Percentiles rank a stretch among this genome's conserved stretches.
Conservation (phyloP, 2,888 invertebrate genomes). For the Nomada lathburiana region DNA sequence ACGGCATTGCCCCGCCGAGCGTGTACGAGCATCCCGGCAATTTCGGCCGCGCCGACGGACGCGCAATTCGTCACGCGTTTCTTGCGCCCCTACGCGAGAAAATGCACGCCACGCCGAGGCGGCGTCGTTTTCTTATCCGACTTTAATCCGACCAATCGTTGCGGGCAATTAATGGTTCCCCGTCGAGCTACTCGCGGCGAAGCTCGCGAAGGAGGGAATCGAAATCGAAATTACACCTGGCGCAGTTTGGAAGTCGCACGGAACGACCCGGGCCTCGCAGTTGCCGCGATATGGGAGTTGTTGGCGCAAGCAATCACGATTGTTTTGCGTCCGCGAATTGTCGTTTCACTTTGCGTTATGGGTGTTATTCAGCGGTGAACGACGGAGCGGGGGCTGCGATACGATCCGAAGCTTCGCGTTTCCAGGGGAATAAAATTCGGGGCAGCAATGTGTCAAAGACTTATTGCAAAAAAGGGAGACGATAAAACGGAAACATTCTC, state of each 20-base stretch:
- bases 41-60: slow-evolving; percentile 42
- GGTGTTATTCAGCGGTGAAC: too few species aligned
- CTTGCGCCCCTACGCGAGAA: slow-evolving; percentile 1
- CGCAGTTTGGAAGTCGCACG: not conserved
- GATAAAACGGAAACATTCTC: too few species aligned
- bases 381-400: too few species aligned
- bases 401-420: too few species aligned
- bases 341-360: too few species aligned
- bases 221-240: not conserved
- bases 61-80: slow-evolving; percentile 37
- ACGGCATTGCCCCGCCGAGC: slow-evolving; percentile 40
- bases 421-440: too few species aligned
- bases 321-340: too few species aligned
- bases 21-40: slow-evolving; percentile 45
- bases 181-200: not conserved
- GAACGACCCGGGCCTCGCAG: too few species aligned
- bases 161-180: slow-evolving; percentile 8
- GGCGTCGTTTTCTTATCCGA: slow-evolving; percentile 1
- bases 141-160: not conserved
- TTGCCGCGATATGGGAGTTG: not conserved
- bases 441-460: too few species aligned
- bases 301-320: too few species aligned
- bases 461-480: too few species aligned
- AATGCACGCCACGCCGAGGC: not conserved
- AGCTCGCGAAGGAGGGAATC: not conserved